Conservation (phyloP, 35 echinoderm and acorn worm genomes). For the Acanthaster planci region DNA sequence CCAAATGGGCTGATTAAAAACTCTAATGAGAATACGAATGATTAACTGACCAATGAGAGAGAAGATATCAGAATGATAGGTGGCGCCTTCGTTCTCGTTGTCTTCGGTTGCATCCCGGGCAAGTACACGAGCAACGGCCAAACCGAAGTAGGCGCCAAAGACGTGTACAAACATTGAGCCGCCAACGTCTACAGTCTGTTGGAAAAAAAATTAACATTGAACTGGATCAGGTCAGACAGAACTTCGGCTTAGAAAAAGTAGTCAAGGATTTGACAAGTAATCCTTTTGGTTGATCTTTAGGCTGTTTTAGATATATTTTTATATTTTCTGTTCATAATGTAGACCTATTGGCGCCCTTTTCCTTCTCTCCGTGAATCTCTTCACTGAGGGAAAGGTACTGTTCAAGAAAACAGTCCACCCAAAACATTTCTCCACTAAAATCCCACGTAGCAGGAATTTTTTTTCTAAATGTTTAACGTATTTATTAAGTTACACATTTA, state of each 20-base stretch:
- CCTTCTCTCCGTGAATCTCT: too few species aligned
- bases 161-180: constrained; percentile 97
- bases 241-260: too few species aligned
- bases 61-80: constrained; percentile 79
- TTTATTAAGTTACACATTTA: too few species aligned
- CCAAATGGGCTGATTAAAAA: too few species aligned
- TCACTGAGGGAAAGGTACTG: too few species aligned
- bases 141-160: constrained; percentile 95
- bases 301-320: not conserved
- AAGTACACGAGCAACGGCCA: constrained; percentile 63
- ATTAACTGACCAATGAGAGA: constrained; percentile 83
- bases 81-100: constrained; percentile 73
- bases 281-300: not conserved
- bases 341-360: too few species aligned
- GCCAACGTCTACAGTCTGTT: constrained; percentile 80
- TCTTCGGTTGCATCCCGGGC: constrained; percentile 44
- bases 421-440: too few species aligned
- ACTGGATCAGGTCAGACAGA: not conserved
- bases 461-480: too few species aligned
- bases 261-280: too few species aligned
- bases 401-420: too few species aligned
- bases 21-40: too few species aligned
- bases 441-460: too few species aligned
- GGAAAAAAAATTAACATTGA: not conserved
- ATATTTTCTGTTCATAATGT: not conserved